Evolutionary conservation across 2,797 vertebrate species (phyloP).

Genomic region (Trichosurus vulpecula): DNA sequence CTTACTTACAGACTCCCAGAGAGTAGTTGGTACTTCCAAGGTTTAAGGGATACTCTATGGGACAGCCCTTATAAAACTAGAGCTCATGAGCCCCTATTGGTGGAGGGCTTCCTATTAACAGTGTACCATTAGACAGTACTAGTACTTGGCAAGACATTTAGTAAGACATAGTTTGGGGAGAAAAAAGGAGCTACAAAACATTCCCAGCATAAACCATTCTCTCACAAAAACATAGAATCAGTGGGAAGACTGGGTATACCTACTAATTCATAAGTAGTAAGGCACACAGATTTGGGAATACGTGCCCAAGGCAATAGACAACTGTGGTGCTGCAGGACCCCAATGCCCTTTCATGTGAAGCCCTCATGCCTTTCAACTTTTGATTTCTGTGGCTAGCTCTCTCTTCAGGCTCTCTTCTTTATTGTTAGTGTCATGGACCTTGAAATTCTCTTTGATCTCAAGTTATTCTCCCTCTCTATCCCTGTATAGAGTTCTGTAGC

Average conservation of each 20-base stretch:
- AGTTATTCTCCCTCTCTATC: no score
- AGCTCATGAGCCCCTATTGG: not conserved
- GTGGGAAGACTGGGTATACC: not conserved
- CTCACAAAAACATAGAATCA: not conserved
- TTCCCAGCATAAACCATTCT: not conserved
- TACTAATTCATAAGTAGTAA: not conserved
- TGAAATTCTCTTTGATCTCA: not conserved
- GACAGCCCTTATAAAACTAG: not conserved
- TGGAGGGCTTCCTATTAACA: not conserved
- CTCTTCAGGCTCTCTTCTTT: not conserved
- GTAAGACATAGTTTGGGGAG: not conserved
- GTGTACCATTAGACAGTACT: not conserved
- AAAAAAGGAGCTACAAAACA: not conserved
- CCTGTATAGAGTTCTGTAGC: no score
- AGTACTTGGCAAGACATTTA: not conserved
- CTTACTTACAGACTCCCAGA: no score
- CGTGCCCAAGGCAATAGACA: not conserved
- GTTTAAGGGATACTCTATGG: not conserved
- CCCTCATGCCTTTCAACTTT: not conserved
- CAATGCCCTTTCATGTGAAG: not conserved
- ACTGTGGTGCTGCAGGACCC: not conserved
- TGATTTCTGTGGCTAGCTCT: not conserved
- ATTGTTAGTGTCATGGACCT: not conserved
- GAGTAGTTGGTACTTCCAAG: not conserved
- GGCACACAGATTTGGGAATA: not conserved